A percentile compares a stretch with the other conserved stretches of the same genome.
Evolutionary conservation across 2,888 invertebrate genomes (phyloP).

Genomic region (Dusona sp.): DNA sequence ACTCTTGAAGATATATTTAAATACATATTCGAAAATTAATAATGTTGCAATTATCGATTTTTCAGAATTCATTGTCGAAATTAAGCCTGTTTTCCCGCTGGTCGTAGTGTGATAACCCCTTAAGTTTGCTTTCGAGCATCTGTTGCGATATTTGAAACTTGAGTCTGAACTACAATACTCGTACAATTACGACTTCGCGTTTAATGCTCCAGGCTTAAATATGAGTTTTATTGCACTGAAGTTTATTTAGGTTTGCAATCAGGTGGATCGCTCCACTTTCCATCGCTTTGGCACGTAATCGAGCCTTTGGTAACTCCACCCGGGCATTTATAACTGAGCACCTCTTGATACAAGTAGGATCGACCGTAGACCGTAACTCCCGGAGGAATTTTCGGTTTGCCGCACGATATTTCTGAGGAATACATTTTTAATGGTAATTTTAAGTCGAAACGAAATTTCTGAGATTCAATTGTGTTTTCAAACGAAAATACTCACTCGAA

Average conservation of each 20-base stretch:
- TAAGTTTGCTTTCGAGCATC: no score
- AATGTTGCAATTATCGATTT: no score
- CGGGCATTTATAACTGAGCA: slow-evolving; percentile 81
- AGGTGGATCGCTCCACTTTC: slow-evolving; percentile 77
- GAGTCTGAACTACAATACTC: not conserved
- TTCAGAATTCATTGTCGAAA: no score
- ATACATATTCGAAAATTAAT: no score
- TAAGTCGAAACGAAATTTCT: not conserved
- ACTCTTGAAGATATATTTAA: no score
- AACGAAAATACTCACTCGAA: slow-evolving; percentile 82
- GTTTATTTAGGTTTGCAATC: slow-evolving; percentile 66
- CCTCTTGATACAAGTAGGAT: slow-evolving; percentile 85
- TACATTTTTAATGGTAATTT: slow-evolving; percentile 25
- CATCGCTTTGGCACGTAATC: slow-evolving; percentile 83
- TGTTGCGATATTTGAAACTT: not conserved
- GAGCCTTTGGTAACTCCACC: slow-evolving; percentile 70
- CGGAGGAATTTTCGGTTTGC: slow-evolving; percentile 84
- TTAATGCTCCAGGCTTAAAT: not conserved
- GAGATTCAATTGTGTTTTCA: not conserved
- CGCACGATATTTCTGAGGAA: slow-evolving; percentile 85
- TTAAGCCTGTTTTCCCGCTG: no score
- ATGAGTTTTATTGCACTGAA: not conserved
- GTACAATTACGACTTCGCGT: not conserved
- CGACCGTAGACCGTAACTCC: slow-evolving; percentile 84
- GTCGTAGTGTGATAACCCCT: no score